Percentiles rank a stretch among this genome's conserved stretches.
Conservation (phyloP, 2,797 vertebrate genomes). For the Chaunax sp. region DNA sequence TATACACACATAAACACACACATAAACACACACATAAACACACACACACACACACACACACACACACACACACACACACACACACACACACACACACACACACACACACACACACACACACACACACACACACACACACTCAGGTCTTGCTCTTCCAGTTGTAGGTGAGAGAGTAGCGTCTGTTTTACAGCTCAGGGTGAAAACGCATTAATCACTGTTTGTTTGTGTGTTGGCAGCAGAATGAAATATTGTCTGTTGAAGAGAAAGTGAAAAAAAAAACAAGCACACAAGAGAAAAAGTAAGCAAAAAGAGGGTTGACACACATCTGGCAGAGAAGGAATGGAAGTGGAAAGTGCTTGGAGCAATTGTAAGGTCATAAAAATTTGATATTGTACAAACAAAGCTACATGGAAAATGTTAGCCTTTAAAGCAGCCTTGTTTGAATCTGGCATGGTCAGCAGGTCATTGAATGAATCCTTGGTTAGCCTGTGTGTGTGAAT, state of each 20-base stretch:
- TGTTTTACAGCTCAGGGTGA: conserved; percentile 48
- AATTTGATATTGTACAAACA: conserved; percentile 11
- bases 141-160: too few relatives aligned
- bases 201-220: conserved; percentile 62
- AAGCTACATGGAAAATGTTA: neutral
- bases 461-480: conserved; percentile 1
- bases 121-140: too few relatives aligned
- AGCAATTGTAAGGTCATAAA: neutral
- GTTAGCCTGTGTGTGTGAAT: neutral
- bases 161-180: conserved; percentile 21
- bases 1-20: too few relatives aligned
- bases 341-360: neutral
- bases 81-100: too few relatives aligned
- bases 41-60: too few relatives aligned
- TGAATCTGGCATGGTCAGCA: neutral
- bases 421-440: neutral
- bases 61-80: too few relatives aligned
- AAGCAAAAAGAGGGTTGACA: neutral
- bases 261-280: conserved; percentile 32
- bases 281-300: neutral
- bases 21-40: too few relatives aligned
- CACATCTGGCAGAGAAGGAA: neutral
- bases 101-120: neutral
- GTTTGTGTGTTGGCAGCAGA: conserved; percentile 10
- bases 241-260: conserved; percentile 11